Conservation (phyloP, 2,797 vertebrate species). For the Bryconaethiops microstoma region DNA sequence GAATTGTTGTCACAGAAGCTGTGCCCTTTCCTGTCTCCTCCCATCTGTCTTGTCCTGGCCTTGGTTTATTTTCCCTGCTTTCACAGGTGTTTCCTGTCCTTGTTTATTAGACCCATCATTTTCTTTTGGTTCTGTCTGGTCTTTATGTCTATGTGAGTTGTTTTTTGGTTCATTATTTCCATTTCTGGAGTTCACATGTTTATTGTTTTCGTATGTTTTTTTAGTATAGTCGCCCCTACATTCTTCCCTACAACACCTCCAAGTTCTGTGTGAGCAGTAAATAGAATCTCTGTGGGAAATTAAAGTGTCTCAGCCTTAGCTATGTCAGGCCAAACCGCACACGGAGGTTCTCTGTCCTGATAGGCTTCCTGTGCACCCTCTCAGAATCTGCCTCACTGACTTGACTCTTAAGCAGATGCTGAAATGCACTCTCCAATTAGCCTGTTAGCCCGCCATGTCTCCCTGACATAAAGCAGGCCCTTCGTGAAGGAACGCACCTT, state of each 20-base stretch:
- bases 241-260: not conserved
- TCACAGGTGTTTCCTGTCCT: not conserved
- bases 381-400: constrained; percentile 13
- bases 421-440: constrained; percentile 39
- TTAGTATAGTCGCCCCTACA: not conserved
- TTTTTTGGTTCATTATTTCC: not conserved
- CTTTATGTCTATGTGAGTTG: not conserved
- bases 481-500: constrained; percentile 13
- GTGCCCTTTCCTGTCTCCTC: not conserved
- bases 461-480: constrained; percentile 29
- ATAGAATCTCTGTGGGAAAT: not conserved
- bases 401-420: constrained; percentile 14
- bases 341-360: constrained; percentile 1
- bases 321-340: not conserved
- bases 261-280: not conserved
- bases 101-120: not conserved
- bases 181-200: not conserved
- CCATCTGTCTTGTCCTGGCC: not conserved
- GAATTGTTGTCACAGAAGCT: not conserved
- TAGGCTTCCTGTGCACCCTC: not conserved
- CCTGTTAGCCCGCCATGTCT: constrained; percentile 34
- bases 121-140: not conserved
- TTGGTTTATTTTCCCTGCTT: not conserved
- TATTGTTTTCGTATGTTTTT: not conserved
- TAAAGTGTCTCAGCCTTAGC: not conserved